These are phyloP conservation scores for Arrhamphus sclerolepis DNA, from an alignment of 2,797 vertebrate genomes.

Conservation along the genomic window DNA sequence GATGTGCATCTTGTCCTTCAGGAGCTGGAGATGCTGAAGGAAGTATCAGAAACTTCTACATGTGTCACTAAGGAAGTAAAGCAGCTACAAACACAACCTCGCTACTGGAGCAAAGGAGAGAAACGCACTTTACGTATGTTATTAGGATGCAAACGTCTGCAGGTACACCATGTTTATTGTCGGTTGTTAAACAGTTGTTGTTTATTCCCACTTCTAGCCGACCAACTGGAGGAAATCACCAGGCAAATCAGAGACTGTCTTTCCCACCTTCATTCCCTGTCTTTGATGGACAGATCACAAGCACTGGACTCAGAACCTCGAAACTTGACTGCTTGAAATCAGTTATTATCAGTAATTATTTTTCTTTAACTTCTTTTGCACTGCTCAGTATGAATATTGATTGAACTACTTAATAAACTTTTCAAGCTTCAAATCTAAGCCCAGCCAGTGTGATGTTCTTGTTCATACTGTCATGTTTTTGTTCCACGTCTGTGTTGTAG, in stretches of 20 bases:
- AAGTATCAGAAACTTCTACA: constrained; percentile 66
- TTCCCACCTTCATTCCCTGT: constrained; percentile 19
- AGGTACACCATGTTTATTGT: neutral
- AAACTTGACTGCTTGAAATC: neutral
- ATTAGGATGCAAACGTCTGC: neutral
- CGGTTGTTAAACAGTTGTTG: neutral
- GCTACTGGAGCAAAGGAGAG: constrained; percentile 69
- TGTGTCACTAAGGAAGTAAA: constrained; percentile 52
- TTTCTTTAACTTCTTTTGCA: too few relatives aligned
- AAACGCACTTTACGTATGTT: constrained; percentile 72
- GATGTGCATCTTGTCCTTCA: constrained; percentile 21
- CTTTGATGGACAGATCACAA: neutral
- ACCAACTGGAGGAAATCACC: constrained; percentile 69
- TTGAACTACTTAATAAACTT: too few relatives aligned
- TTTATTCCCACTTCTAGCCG: constrained; percentile 51
- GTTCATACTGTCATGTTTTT: too few relatives aligned
- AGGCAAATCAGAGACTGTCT: constrained; percentile 58
- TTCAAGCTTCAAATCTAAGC: too few relatives aligned
- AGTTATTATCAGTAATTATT: too few relatives aligned
- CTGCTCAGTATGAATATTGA: too few relatives aligned
- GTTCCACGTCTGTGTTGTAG: too few relatives aligned
- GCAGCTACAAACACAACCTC: constrained; percentile 56
- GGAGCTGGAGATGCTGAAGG: constrained; percentile 75
- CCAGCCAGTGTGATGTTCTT: too few relatives aligned
- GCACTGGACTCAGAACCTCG: neutral